Evolutionary conservation across 2,888 invertebrate genomes (phyloP).

Genomic region (Caenorhabditis sp.): DNA sequence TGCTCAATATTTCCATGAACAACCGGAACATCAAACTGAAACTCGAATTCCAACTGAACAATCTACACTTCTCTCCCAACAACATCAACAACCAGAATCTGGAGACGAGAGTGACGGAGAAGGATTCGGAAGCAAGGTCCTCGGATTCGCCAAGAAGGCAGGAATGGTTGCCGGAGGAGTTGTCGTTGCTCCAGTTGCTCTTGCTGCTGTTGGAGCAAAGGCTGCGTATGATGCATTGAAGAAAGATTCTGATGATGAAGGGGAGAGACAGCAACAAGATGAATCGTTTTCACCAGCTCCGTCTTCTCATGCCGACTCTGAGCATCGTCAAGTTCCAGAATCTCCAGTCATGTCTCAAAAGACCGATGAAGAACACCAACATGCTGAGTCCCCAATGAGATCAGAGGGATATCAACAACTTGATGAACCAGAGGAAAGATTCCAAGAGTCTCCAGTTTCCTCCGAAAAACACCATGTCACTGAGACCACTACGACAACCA

Average conservation of each 20-base stretch:
- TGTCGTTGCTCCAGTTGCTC: constrained; percentile 72
- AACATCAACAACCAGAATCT: constrained; percentile 35
- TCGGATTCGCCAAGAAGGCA: constrained; percentile 71
- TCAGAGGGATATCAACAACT: not conserved
- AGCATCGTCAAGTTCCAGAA: not conserved
- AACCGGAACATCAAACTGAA: constrained; percentile 24
- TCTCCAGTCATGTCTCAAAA: constrained; percentile 19
- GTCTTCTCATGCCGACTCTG: constrained; percentile 26
- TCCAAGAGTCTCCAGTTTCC: constrained; percentile 38
- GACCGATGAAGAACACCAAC: constrained; percentile 26
- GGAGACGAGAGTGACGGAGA: constrained; percentile 56
- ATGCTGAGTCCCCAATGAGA: constrained; percentile 1
- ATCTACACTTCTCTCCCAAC: constrained; percentile 32
- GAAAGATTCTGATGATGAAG: constrained; percentile 54
- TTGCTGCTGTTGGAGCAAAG: constrained; percentile 73
- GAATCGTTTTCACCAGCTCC: constrained; percentile 29
- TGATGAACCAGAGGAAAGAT: constrained; percentile 7
- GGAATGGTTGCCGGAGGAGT: constrained; percentile 75
- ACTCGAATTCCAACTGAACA: constrained; percentile 29
- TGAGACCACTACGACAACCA: constrained; percentile 56
- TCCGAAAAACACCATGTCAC: constrained; percentile 21
- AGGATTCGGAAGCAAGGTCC: constrained; percentile 62
- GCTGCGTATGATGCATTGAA: constrained; percentile 73
- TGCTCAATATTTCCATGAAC: constrained; percentile 40
- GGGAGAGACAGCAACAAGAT: not conserved